phyloP scores from a whole-genome alignment of 2,888 invertebrate species.

The Acanthosepion pharaonis region DNA sequence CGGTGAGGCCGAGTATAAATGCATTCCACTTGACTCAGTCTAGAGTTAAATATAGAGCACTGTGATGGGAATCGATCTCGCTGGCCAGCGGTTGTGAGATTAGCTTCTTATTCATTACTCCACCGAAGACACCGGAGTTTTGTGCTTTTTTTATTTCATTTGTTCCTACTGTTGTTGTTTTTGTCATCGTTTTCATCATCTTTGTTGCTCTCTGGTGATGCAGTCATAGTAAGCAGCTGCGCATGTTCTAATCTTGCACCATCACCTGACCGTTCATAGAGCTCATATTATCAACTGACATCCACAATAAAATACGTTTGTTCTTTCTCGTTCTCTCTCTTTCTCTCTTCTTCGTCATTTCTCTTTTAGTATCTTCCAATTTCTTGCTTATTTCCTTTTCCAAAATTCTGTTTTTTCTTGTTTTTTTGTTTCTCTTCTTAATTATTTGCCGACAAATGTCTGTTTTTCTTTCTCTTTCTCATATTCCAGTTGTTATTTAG shows the following conservation, averaged over 20 bases:
- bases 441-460: neutral
- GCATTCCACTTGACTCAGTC: too few relatives aligned
- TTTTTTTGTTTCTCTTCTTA: neutral
- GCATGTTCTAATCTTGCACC: neutral
- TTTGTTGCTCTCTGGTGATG: neutral
- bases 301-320: neutral
- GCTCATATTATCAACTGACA: neutral
- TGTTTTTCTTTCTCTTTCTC: neutral
- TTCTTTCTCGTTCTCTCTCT: neutral
- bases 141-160: neutral
- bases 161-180: neutral
- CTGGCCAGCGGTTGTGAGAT: too few relatives aligned
- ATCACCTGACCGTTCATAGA: neutral
- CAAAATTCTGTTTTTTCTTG: neutral
- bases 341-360: neutral
- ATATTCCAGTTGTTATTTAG: neutral
- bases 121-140: neutral
- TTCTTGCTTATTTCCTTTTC: neutral
- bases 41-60: too few relatives aligned
- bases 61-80: too few relatives aligned
- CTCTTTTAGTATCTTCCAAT: neutral
- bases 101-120: neutral
- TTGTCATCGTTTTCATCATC: neutral
- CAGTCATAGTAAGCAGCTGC: neutral
- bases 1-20: too few relatives aligned